Conservation (phyloP, 2,797 vertebrate species). For the Zalophus californianus region DNA sequence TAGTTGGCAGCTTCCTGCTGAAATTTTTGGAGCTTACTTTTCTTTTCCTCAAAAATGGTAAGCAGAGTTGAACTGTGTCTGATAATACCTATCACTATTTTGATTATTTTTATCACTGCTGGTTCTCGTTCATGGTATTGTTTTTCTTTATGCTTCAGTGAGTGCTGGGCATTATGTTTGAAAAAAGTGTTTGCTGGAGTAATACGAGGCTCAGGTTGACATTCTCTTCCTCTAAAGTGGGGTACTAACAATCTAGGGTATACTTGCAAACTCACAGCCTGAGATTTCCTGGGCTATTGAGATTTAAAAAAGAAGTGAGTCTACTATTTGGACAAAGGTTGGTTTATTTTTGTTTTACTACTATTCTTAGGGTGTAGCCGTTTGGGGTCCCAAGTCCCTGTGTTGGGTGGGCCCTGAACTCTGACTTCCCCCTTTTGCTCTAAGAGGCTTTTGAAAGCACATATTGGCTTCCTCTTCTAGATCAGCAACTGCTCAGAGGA, state of each 20-base stretch:
- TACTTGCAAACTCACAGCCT: not conserved
- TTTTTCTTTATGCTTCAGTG: not conserved
- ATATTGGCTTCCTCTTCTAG: not conserved
- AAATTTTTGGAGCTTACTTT: not conserved
- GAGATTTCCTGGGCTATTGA: not conserved
- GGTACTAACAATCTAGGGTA: not conserved
- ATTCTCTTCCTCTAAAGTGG: not conserved
- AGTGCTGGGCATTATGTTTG: not conserved
- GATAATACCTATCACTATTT: not conserved
- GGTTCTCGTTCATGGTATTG: not conserved
- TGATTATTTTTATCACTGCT: not conserved
- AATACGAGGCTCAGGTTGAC: not conserved
- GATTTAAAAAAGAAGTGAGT: not conserved
- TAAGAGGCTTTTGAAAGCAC: not conserved
- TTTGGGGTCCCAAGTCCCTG: not conserved
- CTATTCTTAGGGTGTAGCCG: not conserved
- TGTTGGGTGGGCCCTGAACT: not conserved
- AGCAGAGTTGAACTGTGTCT: not conserved
- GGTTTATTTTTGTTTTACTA: not conserved
- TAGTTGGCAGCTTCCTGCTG: not conserved
- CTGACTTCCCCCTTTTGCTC: not conserved
- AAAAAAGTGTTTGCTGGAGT: not conserved
- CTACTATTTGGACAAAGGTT: not conserved
- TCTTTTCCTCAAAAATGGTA: not conserved
- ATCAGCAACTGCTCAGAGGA: not conserved